Evolutionary conservation across 2,888 invertebrate species (phyloP).

Genomic region (Chaitophorus viminalis): DNA sequence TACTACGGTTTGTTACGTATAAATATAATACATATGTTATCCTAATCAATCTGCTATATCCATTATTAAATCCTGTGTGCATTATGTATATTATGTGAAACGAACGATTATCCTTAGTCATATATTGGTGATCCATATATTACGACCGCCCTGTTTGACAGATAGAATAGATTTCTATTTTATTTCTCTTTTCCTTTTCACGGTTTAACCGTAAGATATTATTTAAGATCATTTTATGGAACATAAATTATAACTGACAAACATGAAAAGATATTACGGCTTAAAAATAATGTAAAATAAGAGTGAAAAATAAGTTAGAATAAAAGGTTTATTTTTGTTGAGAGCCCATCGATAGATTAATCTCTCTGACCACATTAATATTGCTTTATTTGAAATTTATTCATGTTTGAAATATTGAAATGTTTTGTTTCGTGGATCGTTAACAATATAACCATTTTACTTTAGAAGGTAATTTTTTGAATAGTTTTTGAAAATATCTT

Average conservation of each 20-base stretch:
- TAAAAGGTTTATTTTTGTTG: background rate
- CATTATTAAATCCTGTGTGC: background rate
- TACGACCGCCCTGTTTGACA: conserved; percentile 36
- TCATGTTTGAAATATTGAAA: background rate
- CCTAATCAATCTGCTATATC: too few species aligned
- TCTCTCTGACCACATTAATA: background rate
- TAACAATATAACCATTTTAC: background rate
- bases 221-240: conserved; percentile 30
- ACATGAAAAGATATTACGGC: conserved; percentile 10
- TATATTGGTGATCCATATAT: conserved; percentile 39
- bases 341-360: background rate
- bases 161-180: conserved; percentile 42
- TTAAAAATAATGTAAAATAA: conserved; percentile 8
- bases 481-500: background rate
- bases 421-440: background rate
- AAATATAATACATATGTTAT: too few species aligned
- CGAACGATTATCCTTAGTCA: conserved; percentile 3
- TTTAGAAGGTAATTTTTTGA: background rate
- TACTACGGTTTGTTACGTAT: too few species aligned
- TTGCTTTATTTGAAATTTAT: background rate
- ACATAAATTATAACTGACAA: conserved; percentile 51
- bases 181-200: conserved; percentile 37
- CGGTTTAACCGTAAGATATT: conserved; percentile 34
- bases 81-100: background rate
- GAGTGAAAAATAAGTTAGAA: background rate